Evolutionary conservation across 2,888 invertebrate genomes (phyloP), one percentile per base, ranked within the genome.

Genomic region (Thera britannica): DNA sequence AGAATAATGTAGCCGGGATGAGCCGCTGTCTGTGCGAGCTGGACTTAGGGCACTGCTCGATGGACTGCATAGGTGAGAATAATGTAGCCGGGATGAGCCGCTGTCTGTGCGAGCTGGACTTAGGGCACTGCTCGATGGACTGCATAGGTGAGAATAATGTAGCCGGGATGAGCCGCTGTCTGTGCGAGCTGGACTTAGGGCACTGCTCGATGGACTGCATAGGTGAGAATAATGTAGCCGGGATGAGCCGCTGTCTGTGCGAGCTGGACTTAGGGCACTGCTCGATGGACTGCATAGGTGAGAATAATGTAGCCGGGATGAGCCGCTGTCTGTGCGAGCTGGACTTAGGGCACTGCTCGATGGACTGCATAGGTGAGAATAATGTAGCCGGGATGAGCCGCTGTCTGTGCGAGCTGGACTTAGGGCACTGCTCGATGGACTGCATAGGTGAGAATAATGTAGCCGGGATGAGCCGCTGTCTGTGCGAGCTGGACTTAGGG

Each of bases 51-150:
- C 89, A 1, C 70, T 91, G 36, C 77, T 90, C 7, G 80, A 82
- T 35, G 92, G n/a, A n/a, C n/a, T n/a, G n/a, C n/a, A n/a, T n/a
- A n/a, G n/a, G n/a, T n/a, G n/a, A n/a, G n/a, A n/a, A n/a, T n/a
- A n/a, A n/a, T n/a, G n/a, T n/a, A n/a, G n/a, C n/a, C 72, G 88
- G 2, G 89, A 90, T 58, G 84, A 86, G 55, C 88, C 90, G 8
- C 77, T 93, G 44, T 92, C 93, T 0, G 84, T 93, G 11, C 88
- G 89, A 46, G 90, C 90, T 23, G 94, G 93, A 0, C 84, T 79
- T 3, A 86, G 85, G 67, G 83, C 89, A 1, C 70, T 91, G 36
- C 77, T 90, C 7, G 80, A 82, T 35, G 92, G n/a, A n/a, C n/a
- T n/a, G n/a, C n/a, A n/a, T n/a, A n/a, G n/a, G n/a, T n/a, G n/a